Percentiles rank a stretch among this genome's conserved stretches.
Conservation (phyloP, 2,888 invertebrate genomes). For the Xylota segnis region DNA sequence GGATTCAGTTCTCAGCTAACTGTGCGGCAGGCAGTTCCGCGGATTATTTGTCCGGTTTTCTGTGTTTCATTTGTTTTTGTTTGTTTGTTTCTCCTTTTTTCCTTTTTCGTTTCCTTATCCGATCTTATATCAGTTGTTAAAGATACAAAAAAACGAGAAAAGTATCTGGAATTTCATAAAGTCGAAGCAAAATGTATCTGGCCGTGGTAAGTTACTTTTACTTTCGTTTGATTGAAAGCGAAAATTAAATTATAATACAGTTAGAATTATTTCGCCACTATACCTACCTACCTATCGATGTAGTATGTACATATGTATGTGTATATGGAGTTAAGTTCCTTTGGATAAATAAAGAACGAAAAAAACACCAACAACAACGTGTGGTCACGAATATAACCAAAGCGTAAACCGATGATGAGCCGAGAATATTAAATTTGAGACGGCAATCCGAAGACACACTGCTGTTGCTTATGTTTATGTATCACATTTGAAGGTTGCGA, state of each 20-base stretch:
- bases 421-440: slow-evolving; percentile 65
- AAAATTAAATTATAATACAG: slow-evolving; percentile 15
- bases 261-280: slow-evolving; percentile 4
- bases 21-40: slow-evolving; percentile 60
- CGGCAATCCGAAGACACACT: background rate
- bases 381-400: slow-evolving; percentile 39
- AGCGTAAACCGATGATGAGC: slow-evolving; percentile 56
- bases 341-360: background rate
- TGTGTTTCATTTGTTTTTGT: slow-evolving; percentile 1
- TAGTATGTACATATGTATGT: no score
- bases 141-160: no score
- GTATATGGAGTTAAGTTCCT: background rate
- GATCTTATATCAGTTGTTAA: background rate
- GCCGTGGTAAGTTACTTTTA: slow-evolving; percentile 56
- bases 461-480: slow-evolving; percentile 42
- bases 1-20: slow-evolving; percentile 64
- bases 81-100: slow-evolving; percentile 15
- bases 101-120: background rate
- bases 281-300: background rate
- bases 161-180: background rate
- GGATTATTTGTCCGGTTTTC: slow-evolving; percentile 19
- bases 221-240: slow-evolving; percentile 28
- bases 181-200: slow-evolving; percentile 35
- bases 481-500: slow-evolving; percentile 46
- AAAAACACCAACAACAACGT: no score